Conservation (phyloP, 2,888 invertebrate species). For the Linyphia triangularis region DNA sequence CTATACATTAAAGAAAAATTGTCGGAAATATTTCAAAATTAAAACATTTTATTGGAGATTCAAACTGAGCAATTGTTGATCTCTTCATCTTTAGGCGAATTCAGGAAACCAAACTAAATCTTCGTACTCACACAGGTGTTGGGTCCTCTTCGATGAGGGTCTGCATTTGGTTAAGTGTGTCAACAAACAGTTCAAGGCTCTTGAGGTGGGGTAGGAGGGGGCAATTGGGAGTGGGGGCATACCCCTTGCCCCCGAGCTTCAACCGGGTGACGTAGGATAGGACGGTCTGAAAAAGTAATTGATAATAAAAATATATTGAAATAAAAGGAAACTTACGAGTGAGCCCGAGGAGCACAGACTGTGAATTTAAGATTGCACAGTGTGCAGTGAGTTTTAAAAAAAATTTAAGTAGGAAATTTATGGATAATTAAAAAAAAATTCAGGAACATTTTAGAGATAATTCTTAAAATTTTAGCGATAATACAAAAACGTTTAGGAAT, state of each 20-base stretch:
- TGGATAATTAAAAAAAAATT: no score
- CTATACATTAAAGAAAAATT: no score
- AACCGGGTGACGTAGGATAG: conserved; percentile 79
- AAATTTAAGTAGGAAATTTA: no score
- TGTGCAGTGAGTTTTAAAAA: no score
- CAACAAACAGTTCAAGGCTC: conserved; percentile 79
- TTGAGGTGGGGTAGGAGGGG: conserved; percentile 78
- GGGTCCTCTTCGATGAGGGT: conserved; percentile 79
- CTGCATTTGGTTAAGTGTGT: conserved; percentile 79
- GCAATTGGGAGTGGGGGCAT: conserved; percentile 78
- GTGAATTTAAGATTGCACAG: no score
- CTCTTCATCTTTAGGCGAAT: background rate
- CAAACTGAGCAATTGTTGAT: background rate
- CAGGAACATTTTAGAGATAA: no score
- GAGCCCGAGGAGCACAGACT: no score
- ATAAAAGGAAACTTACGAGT: no score
- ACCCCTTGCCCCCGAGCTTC: conserved; percentile 79
- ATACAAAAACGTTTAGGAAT: no score
- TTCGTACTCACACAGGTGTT: conserved; percentile 70
- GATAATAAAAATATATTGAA: no score
- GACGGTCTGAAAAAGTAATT: conserved; percentile 76
- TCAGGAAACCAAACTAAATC: no score
- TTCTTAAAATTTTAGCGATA: no score
- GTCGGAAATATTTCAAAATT: background rate
- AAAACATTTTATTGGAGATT: background rate